Percentiles rank a stretch among this genome's conserved stretches.
Evolutionary conservation across 1,140 invertebrate genomes (phyloP).

Genomic region (Coptotermes formosanus): DNA sequence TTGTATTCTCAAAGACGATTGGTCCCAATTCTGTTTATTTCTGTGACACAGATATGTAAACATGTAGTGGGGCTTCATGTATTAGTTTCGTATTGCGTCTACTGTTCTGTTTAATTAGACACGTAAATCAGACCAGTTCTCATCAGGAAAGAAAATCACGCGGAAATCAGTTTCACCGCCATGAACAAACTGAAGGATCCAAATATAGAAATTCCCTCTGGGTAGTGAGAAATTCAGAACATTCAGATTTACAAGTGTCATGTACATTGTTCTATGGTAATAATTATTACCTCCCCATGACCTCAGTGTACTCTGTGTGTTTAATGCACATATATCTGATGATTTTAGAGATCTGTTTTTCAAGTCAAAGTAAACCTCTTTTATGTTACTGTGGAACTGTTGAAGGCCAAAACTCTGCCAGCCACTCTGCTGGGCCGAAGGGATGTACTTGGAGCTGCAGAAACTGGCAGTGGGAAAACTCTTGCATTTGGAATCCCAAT

Average conservation of each 20-base stretch:
- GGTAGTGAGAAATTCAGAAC: too few species aligned
- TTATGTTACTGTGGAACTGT: conserved; percentile 12
- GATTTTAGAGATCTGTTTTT: neutral
- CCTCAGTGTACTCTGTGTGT: neutral
- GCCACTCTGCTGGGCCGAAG: conserved; percentile 79
- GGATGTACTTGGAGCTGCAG: conserved; percentile 93
- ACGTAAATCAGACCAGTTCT: too few species aligned
- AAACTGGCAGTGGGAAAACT: conserved; percentile 98
- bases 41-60: too few species aligned
- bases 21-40: too few species aligned
- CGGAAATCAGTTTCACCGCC: too few species aligned
- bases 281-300: neutral
- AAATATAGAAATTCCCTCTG: too few species aligned
- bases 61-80: too few species aligned
- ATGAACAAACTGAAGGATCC: too few species aligned
- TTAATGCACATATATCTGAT: neutral
- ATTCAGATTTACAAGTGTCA: neutral
- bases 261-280: neutral
- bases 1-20: too few species aligned
- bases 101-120: too few species aligned
- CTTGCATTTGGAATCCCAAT: conserved; percentile 95
- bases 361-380: conserved; percentile 29
- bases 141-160: too few species aligned
- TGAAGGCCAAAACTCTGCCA: conserved; percentile 69
- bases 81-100: too few species aligned